Evolutionary conservation across 92 coral and sea anemone species (phyloP).

Genomic region (Heteractis magnifica): DNA sequence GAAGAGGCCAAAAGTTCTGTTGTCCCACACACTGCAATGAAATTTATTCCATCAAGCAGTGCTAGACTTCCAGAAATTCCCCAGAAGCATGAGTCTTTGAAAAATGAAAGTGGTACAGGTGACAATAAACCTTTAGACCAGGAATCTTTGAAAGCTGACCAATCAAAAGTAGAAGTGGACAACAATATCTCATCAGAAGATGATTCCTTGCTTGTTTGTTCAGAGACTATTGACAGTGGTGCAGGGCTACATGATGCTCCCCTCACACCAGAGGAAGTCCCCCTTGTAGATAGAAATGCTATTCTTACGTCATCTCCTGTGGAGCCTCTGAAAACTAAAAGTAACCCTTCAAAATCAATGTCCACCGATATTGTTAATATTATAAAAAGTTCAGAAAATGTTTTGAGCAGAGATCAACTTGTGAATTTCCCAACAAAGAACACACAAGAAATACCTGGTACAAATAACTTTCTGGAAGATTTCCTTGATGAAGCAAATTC

Average conservation of each 20-base stretch:
- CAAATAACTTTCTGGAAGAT: background rate
- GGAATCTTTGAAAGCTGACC: background rate
- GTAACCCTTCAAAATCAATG: slow-evolving; percentile 15
- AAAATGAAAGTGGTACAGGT: background rate
- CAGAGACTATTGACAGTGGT: slow-evolving; percentile 75
- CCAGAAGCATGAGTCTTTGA: background rate
- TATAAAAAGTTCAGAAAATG: background rate
- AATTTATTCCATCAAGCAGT: background rate
- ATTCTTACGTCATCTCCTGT: background rate
- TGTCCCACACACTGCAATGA: background rate
- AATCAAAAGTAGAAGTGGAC: slow-evolving; percentile 38
- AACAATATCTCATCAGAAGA: slow-evolving; percentile 80
- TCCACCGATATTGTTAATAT: background rate
- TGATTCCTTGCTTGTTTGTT: slow-evolving; percentile 74
- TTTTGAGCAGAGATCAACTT: background rate
- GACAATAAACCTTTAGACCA: background rate
- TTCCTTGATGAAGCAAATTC: background rate
- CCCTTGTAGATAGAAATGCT: slow-evolving; percentile 5
- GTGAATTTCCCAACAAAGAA: slow-evolving; percentile 10
- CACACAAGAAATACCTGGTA: background rate
- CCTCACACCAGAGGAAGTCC: slow-evolving; percentile 22
- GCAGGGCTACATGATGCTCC: slow-evolving; percentile 48
- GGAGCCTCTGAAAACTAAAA: slow-evolving; percentile 12
- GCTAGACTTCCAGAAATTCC: background rate
- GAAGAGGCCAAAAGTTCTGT: background rate